These are phyloP conservation scores for Antedon mediterranea DNA, from an alignment of 53 echinoderm and acorn worm species.

Conservation along the genomic window DNA sequence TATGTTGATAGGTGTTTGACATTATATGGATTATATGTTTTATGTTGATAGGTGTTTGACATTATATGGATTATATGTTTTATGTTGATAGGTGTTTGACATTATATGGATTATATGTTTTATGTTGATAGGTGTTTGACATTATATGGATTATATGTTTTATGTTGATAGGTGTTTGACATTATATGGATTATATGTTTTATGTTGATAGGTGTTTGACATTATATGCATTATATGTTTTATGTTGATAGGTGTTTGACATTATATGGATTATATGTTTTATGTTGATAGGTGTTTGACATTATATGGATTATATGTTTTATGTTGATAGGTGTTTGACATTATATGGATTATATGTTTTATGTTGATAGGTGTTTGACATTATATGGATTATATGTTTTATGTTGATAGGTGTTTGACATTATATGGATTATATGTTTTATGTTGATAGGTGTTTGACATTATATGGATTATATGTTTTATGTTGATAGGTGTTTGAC, in stretches of 20 bases:
- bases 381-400: not conserved
- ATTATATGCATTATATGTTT: not conserved
- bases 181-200: no score
- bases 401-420: conserved; percentile 56
- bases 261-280: no score
- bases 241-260: conserved; percentile 56
- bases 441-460: not conserved
- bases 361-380: not conserved
- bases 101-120: no score
- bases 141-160: not conserved
- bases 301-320: not conserved
- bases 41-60: not conserved
- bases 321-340: conserved; percentile 56
- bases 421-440: no score
- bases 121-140: not conserved
- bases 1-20: conserved; percentile 56
- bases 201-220: not conserved
- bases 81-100: conserved; percentile 56
- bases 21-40: no score
- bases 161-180: conserved; percentile 56
- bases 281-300: not conserved
- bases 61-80: not conserved
- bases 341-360: no score
- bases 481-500: conserved; percentile 56
- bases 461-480: not conserved